phyloP scores from a whole-genome alignment of 1,140 invertebrate genomes.

The Pentalonia nigronervosa region DNA sequence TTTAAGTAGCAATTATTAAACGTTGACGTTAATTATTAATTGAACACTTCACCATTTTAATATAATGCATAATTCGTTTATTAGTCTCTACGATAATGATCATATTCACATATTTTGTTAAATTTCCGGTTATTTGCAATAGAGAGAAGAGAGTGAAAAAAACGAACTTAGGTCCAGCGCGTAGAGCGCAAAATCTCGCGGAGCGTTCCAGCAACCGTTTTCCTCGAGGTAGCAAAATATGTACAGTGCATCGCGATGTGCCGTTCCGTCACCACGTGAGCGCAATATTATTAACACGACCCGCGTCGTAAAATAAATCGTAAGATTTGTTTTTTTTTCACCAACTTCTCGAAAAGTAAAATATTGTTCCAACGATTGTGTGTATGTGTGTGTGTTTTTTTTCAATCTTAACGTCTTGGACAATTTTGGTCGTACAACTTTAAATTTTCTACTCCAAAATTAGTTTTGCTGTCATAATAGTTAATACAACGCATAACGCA shows the following conservation, averaged over 20 bases:
- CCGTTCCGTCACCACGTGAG: constrained; percentile 41
- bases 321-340: background rate
- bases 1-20: background rate
- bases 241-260: constrained; percentile 44
- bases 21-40: background rate
- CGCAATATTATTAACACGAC: background rate
- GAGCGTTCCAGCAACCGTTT: constrained; percentile 22
- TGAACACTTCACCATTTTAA: background rate
- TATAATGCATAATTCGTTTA: background rate
- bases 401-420: background rate
- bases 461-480: background rate
- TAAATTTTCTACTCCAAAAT: background rate
- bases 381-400: background rate
- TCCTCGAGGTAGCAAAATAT: constrained; percentile 13
- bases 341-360: background rate
- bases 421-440: background rate
- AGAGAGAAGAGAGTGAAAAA: background rate
- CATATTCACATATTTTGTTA: background rate
- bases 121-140: background rate
- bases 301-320: background rate
- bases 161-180: background rate
- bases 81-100: background rate
- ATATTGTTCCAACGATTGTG: background rate
- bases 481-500: background rate
- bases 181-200: constrained; percentile 41